These are phyloP conservation scores for Phrixothrix hirtus DNA, from an alignment of 2,888 invertebrate species.

Conservation along the genomic window DNA sequence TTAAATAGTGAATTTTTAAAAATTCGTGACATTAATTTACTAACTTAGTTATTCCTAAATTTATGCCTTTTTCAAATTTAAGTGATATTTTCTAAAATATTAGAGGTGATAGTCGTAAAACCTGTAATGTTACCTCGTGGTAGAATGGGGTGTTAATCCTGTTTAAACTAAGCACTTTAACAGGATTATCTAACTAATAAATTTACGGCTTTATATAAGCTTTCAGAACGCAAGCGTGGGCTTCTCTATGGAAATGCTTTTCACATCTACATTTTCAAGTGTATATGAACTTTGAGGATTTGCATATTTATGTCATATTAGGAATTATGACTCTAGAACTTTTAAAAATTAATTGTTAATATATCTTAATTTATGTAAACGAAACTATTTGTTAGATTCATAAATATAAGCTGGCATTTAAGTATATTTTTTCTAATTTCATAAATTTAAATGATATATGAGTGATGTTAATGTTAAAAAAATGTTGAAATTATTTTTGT, in stretches of 20 bases:
- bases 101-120: slow-evolving; percentile 26
- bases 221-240: slow-evolving; percentile 54
- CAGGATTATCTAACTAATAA: slow-evolving; percentile 63
- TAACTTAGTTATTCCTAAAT: not conserved
- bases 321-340: slow-evolving; percentile 19
- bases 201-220: slow-evolving; percentile 65
- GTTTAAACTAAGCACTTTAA: slow-evolving; percentile 57
- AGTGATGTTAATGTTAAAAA: too few relatives aligned
- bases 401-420: too few relatives aligned
- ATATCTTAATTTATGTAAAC: too few relatives aligned
- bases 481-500: too few relatives aligned
- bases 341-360: too few relatives aligned
- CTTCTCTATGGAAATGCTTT: slow-evolving; percentile 47
- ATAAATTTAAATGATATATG: too few relatives aligned
- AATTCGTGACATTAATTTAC: not conserved
- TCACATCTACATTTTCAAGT: slow-evolving; percentile 44
- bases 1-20: not conserved
- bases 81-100: slow-evolving; percentile 20
- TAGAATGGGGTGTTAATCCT: slow-evolving; percentile 64
- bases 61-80: too few relatives aligned
- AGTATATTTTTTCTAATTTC: too few relatives aligned
- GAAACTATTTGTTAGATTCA: too few relatives aligned
- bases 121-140: slow-evolving; percentile 44
- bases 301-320: slow-evolving; percentile 46
- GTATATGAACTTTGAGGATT: slow-evolving; percentile 47